These are phyloP conservation scores for Metaphire vulgaris DNA, from an alignment of 1,140 invertebrate genomes.

Conservation along the genomic window DNA sequence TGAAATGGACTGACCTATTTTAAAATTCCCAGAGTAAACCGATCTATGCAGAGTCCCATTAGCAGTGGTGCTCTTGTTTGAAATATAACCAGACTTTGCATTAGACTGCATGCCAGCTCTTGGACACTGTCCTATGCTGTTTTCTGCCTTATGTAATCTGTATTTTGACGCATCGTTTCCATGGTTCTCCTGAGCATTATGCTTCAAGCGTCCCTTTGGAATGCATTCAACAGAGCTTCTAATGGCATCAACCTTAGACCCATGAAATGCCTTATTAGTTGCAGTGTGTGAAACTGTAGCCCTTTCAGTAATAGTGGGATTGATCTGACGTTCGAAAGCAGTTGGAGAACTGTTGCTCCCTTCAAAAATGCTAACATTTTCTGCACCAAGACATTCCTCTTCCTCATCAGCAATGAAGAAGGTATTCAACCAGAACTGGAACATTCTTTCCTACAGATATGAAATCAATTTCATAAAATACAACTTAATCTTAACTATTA, in stretches of 20 bases:
- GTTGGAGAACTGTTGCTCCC: too few species aligned
- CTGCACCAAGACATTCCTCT: background rate
- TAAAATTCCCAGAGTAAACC: too few species aligned
- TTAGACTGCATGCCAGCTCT: too few species aligned
- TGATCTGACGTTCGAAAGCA: background rate
- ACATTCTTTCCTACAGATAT: slow-evolving; percentile 56
- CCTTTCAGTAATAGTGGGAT: background rate
- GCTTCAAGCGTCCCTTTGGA: background rate
- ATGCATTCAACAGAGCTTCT: background rate
- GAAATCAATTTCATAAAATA: too few species aligned
- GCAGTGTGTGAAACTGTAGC: background rate
- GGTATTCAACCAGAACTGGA: slow-evolving; percentile 96
- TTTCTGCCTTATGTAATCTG: too few species aligned
- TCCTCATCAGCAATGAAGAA: slow-evolving; percentile 71
- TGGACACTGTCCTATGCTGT: too few species aligned
- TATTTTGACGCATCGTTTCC: too few species aligned
- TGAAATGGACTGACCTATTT: too few species aligned
- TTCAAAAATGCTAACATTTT: background rate
- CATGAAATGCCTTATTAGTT: background rate
- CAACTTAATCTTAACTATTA: too few species aligned
- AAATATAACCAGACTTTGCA: too few species aligned
- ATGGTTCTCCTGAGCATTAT: background rate
- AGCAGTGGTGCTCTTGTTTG: too few species aligned
- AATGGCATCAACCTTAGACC: background rate
- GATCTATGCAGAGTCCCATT: too few species aligned